Conservation (phyloP, 2,888 invertebrate species). For the Anticlea derivata region DNA sequence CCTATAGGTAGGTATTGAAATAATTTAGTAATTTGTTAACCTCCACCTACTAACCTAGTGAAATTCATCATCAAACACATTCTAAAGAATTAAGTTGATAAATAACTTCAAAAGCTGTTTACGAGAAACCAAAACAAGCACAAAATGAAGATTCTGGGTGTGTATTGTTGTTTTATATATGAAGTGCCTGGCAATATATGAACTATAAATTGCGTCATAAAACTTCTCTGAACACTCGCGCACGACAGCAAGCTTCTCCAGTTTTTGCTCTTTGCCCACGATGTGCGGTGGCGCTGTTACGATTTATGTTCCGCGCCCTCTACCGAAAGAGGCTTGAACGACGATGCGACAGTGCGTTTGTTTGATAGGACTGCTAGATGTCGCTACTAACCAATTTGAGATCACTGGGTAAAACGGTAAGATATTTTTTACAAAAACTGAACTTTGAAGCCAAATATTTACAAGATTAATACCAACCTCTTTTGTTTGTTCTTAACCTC, state of each 20-base stretch:
- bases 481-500: no score
- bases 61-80: not conserved
- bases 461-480: no score
- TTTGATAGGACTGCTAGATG: slow-evolving; percentile 33
- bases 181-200: slow-evolving; percentile 74
- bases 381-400: slow-evolving; percentile 32
- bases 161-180: slow-evolving; percentile 72
- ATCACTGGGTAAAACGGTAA: no score
- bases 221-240: slow-evolving; percentile 62
- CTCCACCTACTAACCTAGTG: no score
- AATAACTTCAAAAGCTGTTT: slow-evolving; percentile 37
- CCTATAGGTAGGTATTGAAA: not conserved
- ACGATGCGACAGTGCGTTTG: slow-evolving; percentile 34
- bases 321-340: slow-evolving; percentile 55
- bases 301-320: slow-evolving; percentile 59
- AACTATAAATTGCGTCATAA: slow-evolving; percentile 78
- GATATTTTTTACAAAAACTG: no score
- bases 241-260: slow-evolving; percentile 36
- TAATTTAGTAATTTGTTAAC: not conserved
- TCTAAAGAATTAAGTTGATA: not conserved
- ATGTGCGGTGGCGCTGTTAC: slow-evolving; percentile 39
- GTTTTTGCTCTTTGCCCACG: slow-evolving; percentile 49
- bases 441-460: no score
- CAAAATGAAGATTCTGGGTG: slow-evolving; percentile 57
- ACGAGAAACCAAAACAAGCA: slow-evolving; percentile 48